Conservation (phyloP, 2,797 vertebrate species). For the Liasis olivaceus region DNA sequence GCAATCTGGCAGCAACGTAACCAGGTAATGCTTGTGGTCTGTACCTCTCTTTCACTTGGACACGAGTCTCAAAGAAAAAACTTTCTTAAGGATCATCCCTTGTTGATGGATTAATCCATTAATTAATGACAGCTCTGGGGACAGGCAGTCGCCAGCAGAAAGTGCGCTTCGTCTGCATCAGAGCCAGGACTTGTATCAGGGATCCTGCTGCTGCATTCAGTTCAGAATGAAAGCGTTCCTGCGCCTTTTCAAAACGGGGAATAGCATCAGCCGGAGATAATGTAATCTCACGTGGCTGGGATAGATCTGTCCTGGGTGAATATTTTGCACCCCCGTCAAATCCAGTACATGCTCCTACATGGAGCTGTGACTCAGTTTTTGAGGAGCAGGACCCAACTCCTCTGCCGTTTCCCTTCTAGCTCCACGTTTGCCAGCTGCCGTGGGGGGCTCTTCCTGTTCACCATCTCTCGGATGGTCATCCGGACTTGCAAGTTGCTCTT, state of each 20-base stretch:
- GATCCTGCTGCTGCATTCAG: not conserved
- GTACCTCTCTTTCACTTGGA: not conserved
- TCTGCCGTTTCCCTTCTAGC: not conserved
- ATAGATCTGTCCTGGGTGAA: not conserved
- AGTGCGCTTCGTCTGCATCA: not conserved
- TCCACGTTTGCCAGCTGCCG: slow-evolving; percentile 62
- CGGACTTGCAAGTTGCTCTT: slow-evolving; percentile 79
- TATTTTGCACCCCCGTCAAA: not conserved
- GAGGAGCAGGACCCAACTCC: not conserved
- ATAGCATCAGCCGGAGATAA: not conserved
- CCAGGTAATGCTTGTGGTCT: not conserved
- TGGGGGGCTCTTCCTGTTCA: slow-evolving; percentile 77
- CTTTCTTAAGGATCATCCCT: not conserved
- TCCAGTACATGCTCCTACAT: not conserved
- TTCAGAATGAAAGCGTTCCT: not conserved
- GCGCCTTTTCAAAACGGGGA: not conserved
- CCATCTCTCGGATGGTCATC: slow-evolving; percentile 73
- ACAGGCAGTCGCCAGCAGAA: not conserved
- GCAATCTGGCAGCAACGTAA: not conserved
- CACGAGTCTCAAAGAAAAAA: not conserved
- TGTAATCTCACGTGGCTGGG: not conserved
- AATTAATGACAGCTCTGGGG: not conserved
- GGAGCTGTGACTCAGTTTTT: not conserved
- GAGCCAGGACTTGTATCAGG: not conserved
- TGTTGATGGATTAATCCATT: not conserved